phyloP scores from a whole-genome alignment of 2,888 invertebrate species.

The Atrina japonica region DNA sequence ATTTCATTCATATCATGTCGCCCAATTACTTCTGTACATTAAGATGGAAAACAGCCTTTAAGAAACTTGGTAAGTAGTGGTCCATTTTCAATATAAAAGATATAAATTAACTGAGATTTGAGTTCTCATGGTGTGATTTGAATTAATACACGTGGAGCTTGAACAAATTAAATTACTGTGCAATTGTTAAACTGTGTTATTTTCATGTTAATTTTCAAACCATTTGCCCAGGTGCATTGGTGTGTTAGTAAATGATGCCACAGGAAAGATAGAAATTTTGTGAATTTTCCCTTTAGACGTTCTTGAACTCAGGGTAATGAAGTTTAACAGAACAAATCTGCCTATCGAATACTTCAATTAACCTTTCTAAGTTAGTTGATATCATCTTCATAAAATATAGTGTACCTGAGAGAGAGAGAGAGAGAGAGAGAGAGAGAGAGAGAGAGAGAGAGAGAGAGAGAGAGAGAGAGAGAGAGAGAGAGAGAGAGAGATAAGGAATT shows the following conservation, averaged over 20 bases:
- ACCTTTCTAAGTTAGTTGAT: too few relatives aligned
- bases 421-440: too few relatives aligned
- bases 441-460: too few relatives aligned
- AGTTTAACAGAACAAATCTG: too few relatives aligned
- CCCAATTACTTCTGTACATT: constrained; percentile 20
- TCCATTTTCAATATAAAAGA: constrained; percentile 25
- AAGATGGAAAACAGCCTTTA: constrained; percentile 24
- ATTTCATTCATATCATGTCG: constrained; percentile 25
- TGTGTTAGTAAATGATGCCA: too few relatives aligned
- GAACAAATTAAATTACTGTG: constrained; percentile 31
- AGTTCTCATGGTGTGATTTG: constrained; percentile 18
- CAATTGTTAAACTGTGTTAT: constrained; percentile 10
- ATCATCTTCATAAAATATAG: too few relatives aligned
- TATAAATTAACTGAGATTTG: constrained; percentile 17
- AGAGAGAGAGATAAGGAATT: too few relatives aligned
- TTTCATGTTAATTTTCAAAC: constrained; percentile 16
- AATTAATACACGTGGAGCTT: constrained; percentile 13
- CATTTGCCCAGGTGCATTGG: constrained; percentile 15
- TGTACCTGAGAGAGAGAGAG: too few relatives aligned
- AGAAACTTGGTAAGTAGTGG: constrained; percentile 4
- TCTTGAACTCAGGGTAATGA: constrained; percentile 11
- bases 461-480: too few relatives aligned
- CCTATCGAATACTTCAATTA: too few relatives aligned
- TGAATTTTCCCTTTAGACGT: constrained; percentile 17
- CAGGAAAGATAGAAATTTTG: neutral